Percentiles rank a stretch among this genome's conserved stretches.
phyloP scores from a whole-genome alignment of 2,888 invertebrate genomes.

The Acrobasis suavella region DNA sequence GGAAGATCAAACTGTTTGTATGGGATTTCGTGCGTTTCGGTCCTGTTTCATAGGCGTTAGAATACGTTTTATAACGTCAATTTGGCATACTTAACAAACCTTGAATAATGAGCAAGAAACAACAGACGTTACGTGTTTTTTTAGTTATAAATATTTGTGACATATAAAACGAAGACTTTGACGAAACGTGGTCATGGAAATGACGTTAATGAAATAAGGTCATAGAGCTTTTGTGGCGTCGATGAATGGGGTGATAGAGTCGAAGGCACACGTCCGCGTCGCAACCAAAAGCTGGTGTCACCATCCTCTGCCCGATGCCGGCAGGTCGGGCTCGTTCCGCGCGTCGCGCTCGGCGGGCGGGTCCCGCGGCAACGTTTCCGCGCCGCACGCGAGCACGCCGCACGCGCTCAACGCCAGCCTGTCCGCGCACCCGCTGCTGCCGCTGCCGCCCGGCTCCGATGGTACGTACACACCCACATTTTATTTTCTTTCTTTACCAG shows the following conservation, averaged over 20 bases:
- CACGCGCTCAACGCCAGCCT: slow-evolving; percentile 89
- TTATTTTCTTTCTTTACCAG: no score
- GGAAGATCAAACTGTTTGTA: background rate
- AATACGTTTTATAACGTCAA: background rate
- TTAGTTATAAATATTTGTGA: no score
- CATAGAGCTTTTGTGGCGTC: background rate
- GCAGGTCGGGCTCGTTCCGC: slow-evolving; percentile 97
- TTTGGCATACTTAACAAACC: background rate
- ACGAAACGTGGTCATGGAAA: no score
- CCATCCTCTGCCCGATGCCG: slow-evolving; percentile 82
- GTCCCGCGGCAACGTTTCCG: slow-evolving; percentile 92
- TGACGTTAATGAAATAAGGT: background rate
- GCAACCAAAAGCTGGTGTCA: slow-evolving; percentile 69
- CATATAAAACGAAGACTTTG: no score
- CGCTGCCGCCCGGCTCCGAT: slow-evolving; percentile 89
- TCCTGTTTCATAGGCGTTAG: background rate
- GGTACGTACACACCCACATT: slow-evolving; percentile 58
- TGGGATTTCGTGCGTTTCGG: background rate
- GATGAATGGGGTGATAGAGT: background rate
- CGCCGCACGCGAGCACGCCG: slow-evolving; percentile 80
- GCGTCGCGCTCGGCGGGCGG: slow-evolving; percentile 89
- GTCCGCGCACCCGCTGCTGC: slow-evolving; percentile 96
- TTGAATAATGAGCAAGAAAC: background rate
- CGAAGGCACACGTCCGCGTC: background rate
- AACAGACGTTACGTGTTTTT: no score